Percentiles rank a stretch among this genome's conserved stretches.
phyloP scores from a whole-genome alignment of 92 coral and sea anemone genomes.

The Plumapathes pennacea region DNA sequence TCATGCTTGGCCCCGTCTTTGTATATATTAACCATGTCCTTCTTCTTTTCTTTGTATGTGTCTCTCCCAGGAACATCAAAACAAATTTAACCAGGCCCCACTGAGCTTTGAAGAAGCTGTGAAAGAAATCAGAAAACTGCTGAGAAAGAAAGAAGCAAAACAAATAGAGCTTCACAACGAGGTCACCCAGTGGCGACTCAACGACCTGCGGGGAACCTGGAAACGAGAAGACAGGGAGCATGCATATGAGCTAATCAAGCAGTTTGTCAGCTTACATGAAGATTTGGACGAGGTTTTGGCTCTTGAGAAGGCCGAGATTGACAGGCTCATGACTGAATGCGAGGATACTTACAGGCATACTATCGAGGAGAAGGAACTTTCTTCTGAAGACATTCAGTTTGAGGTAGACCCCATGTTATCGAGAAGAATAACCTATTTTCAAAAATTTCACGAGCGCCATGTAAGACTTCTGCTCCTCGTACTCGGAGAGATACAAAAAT shows the following conservation, averaged over 20 bases:
- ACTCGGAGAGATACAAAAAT: conserved; percentile 9
- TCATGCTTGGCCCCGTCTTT: too few species aligned
- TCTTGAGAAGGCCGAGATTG: conserved; percentile 53
- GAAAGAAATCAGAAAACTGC: conserved; percentile 56
- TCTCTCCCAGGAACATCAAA: too few species aligned
- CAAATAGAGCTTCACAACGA: conserved; percentile 86
- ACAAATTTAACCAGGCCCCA: too few species aligned
- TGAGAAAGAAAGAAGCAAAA: conserved; percentile 67
- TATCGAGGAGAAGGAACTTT: background rate
- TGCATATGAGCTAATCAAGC: conserved; percentile 62
- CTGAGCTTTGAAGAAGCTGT: conserved; percentile 11
- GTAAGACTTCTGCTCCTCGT: conserved; percentile 12
- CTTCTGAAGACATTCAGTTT: background rate
- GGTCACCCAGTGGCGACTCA: conserved; percentile 76
- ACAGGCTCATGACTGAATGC: background rate
- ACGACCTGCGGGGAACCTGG: conserved; percentile 38
- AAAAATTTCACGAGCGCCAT: conserved; percentile 18
- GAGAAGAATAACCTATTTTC: conserved; percentile 6
- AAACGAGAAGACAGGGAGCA: conserved; percentile 51
- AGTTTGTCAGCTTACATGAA: conserved; percentile 60
- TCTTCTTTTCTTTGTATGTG: too few species aligned
- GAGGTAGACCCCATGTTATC: too few species aligned
- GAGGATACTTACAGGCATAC: background rate
- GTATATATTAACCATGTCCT: too few species aligned
- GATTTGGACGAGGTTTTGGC: conserved; percentile 76